phyloP scores from a whole-genome alignment of 2,888 invertebrate species.

The Pristionchus mayeri region DNA sequence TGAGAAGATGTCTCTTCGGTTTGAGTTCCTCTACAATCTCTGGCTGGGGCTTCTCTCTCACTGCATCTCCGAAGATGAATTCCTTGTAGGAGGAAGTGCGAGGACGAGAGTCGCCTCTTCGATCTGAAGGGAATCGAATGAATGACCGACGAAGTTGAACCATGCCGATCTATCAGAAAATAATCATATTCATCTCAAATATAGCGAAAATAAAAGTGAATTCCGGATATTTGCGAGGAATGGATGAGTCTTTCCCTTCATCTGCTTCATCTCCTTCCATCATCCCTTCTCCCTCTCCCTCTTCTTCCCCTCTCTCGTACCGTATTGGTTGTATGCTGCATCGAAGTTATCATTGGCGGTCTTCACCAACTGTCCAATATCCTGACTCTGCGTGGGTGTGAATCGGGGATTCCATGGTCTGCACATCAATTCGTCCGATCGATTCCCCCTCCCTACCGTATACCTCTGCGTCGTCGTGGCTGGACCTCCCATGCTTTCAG shows the following conservation, averaged over 20 bases:
- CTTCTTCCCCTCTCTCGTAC: neutral
- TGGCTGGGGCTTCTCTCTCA: constrained; percentile 55
- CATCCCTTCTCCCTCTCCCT: neutral
- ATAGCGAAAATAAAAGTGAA: neutral
- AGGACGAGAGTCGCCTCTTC: constrained; percentile 2
- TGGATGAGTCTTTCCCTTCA: neutral
- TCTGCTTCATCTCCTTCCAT: neutral
- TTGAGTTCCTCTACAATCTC: constrained; percentile 50
- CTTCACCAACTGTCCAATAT: constrained; percentile 49
- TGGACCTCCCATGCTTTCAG: constrained; percentile 41
- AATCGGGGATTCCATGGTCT: constrained; percentile 47
- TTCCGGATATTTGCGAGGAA: too few relatives aligned
- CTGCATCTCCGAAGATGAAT: constrained; percentile 60
- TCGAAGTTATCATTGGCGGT: constrained; percentile 46
- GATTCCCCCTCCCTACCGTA: neutral
- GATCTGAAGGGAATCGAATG: neutral
- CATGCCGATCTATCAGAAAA: neutral
- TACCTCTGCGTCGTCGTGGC: constrained; percentile 37
- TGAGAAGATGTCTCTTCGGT: constrained; percentile 57
- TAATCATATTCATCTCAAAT: neutral
- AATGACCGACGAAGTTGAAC: neutral
- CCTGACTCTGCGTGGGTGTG: neutral
- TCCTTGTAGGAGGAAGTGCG: constrained; percentile 50
- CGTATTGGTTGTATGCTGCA: constrained; percentile 43
- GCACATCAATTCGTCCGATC: neutral